Conservation (phyloP, 2,888 invertebrate species). For the Esperia sulphurella region DNA sequence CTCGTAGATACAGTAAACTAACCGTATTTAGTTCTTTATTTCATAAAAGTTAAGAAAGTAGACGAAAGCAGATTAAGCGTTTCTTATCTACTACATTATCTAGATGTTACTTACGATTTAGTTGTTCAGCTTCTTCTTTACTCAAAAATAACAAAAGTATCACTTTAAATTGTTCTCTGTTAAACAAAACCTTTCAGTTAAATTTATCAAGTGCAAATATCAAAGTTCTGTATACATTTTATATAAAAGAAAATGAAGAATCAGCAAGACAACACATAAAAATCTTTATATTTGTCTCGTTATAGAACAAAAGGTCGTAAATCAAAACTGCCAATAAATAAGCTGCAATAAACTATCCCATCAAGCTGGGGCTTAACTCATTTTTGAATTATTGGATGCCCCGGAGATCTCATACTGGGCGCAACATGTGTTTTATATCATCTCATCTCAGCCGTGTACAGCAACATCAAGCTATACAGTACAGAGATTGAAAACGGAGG, state of each 20-base stretch:
- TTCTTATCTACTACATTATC: no score
- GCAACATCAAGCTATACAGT: conserved; percentile 49
- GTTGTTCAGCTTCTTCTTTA: no score
- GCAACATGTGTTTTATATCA: conserved; percentile 70
- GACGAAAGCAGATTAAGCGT: no score
- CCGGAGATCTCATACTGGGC: conserved; percentile 48
- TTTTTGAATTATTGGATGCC: conserved; percentile 64
- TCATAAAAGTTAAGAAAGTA: no score
- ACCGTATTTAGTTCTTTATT: no score
- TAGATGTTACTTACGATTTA: no score
- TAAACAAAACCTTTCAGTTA: no score
- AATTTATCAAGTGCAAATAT: no score
- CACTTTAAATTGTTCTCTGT: no score
- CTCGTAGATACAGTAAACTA: no score
- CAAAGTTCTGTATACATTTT: background rate
- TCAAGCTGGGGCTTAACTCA: conserved; percentile 53
- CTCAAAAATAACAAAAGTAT: no score
- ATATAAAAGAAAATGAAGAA: conserved; percentile 1
- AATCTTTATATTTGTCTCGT: conserved; percentile 12
- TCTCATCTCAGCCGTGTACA: conserved; percentile 54
- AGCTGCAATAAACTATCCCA: conserved; percentile 51
- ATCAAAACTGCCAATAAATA: conserved; percentile 46
- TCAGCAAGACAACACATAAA: background rate
- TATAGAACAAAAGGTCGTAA: conserved; percentile 39
- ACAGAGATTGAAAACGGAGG: conserved; percentile 64